phyloP scores from a whole-genome alignment of 2,797 vertebrate species.

The Rallus crepitans region DNA sequence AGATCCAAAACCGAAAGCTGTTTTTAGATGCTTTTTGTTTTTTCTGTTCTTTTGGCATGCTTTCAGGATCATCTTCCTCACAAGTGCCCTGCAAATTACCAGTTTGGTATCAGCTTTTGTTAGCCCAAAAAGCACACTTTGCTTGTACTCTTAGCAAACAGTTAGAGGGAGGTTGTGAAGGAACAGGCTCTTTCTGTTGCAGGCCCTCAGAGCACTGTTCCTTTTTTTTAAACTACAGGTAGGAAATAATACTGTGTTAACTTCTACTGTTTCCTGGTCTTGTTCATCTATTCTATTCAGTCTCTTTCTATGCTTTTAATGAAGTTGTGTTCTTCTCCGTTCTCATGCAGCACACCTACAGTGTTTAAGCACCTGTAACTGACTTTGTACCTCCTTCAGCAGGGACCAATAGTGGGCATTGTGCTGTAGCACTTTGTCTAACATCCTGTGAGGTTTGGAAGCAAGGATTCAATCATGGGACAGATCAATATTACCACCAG shows the following conservation, averaged over 20 bases:
- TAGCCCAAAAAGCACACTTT: neutral
- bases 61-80: neutral
- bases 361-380: neutral
- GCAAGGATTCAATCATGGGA: neutral
- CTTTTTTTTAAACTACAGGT: neutral
- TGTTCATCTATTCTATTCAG: neutral
- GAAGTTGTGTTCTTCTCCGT: neutral
- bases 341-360: neutral
- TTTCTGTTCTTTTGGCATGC: fast-evolving
- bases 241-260: neutral
- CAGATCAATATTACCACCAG: neutral
- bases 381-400: neutral
- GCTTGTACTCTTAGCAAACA: neutral
- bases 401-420: neutral
- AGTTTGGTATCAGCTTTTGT: neutral
- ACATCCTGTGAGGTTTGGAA: neutral
- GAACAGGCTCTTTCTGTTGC: neutral
- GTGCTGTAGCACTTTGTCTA: neutral
- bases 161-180: neutral
- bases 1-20: neutral
- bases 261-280: neutral
- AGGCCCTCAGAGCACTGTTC: neutral
- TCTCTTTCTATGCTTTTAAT: neutral
- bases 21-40: neutral
- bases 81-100: neutral